Percentiles rank a stretch among this genome's conserved stretches.
Evolutionary conservation across 2,797 vertebrate genomes (phyloP).

Genomic region (Momotus momota): DNA sequence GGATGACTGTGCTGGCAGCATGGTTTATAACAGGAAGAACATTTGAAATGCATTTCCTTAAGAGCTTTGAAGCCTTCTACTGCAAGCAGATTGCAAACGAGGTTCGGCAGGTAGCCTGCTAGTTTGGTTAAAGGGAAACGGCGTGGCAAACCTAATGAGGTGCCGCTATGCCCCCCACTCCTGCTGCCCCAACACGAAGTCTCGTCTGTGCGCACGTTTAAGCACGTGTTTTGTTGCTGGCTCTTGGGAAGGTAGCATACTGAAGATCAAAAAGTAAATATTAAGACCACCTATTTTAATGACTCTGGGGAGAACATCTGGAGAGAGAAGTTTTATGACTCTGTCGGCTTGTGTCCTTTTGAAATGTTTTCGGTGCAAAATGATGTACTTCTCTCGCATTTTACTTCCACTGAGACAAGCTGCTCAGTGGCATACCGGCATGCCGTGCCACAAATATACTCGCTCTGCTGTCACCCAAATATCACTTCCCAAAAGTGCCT

Average conservation of each 20-base stretch:
- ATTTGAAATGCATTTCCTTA: conserved; percentile 31
- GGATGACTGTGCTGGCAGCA: not conserved
- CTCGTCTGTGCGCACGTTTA: not conserved
- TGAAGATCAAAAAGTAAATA: conserved; percentile 54
- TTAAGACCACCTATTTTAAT: conserved; percentile 47
- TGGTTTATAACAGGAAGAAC: conserved; percentile 10
- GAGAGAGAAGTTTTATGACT: conserved; percentile 53
- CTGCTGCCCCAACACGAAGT: not conserved
- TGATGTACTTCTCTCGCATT: conserved; percentile 27
- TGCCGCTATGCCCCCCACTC: not conserved
- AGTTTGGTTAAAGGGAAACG: not conserved
- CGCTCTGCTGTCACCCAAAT: conserved; percentile 46
- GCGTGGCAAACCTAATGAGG: not conserved
- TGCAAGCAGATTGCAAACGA: not conserved
- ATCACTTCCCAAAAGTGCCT: conserved; percentile 47
- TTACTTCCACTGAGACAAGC: conserved; percentile 37
- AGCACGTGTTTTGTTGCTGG: not conserved
- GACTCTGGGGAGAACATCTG: conserved; percentile 60
- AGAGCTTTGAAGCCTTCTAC: conserved; percentile 29
- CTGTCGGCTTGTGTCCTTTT: conserved; percentile 53
- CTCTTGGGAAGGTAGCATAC: not conserved
- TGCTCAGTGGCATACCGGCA: not conserved
- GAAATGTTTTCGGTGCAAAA: conserved; percentile 58
- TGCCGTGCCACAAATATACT: conserved; percentile 23
- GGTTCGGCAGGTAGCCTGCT: not conserved